A percentile compares a stretch with the other conserved stretches of the same genome.
phyloP scores from a whole-genome alignment of 2,888 invertebrate species.

The Rotaria sp. region DNA sequence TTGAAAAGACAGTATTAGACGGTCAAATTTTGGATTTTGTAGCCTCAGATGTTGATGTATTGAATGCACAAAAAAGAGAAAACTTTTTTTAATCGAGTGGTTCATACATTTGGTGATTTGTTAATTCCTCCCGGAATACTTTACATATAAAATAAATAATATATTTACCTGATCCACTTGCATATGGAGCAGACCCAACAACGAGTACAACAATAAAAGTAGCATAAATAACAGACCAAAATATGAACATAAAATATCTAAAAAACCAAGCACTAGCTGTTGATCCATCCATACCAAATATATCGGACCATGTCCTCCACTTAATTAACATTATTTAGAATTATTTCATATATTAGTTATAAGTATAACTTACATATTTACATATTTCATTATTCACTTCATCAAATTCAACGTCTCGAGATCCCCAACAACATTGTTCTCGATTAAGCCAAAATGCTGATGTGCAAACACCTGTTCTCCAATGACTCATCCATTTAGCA shows the following conservation, averaged over 20 bases:
- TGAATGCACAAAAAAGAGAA: too few relatives aligned
- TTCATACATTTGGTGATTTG: too few relatives aligned
- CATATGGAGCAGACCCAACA: constrained; percentile 95
- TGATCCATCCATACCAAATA: constrained; percentile 56
- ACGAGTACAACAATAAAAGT: constrained; percentile 84
- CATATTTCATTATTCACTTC: constrained; percentile 67
- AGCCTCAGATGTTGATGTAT: too few relatives aligned
- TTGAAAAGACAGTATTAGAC: too few relatives aligned
- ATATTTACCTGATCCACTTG: constrained; percentile 91
- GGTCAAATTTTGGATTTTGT: too few relatives aligned
- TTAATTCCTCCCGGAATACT: too few relatives aligned
- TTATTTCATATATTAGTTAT: background rate
- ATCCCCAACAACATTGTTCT: constrained; percentile 92
- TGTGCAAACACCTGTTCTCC: constrained; percentile 85
- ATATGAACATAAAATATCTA: constrained; percentile 84
- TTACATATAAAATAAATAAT: too few relatives aligned
- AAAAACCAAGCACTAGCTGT: constrained; percentile 82
- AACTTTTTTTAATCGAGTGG: too few relatives aligned
- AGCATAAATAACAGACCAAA: constrained; percentile 88
- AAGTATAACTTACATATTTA: constrained; percentile 57
- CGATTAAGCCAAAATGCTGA: constrained; percentile 95
- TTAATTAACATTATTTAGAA: constrained; percentile 54
- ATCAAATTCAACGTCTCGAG: constrained; percentile 80
- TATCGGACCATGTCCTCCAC: constrained; percentile 89
- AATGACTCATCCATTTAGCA: constrained; percentile 83